Conservation (phyloP, 2,113 vertebrate genomes). For the Aegotheles bennettii region DNA sequence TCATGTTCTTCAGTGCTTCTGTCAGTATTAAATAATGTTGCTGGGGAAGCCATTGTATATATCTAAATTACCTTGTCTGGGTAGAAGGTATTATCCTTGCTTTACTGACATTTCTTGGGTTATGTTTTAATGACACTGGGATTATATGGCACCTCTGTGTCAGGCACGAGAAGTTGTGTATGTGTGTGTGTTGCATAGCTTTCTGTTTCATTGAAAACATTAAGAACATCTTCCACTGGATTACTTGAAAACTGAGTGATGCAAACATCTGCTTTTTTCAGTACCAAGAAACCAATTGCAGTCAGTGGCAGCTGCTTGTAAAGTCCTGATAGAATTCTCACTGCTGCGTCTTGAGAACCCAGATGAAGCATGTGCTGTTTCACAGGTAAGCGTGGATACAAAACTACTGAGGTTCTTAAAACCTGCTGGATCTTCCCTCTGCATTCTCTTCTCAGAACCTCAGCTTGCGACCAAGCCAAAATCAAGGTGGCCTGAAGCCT, state of each 20-base stretch:
- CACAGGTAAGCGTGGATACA: conserved; percentile 91
- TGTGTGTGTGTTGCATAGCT: accelerated
- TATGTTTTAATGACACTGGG: background rate
- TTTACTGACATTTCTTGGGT: background rate
- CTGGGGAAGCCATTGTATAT: background rate
- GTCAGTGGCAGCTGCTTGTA: conserved; percentile 94
- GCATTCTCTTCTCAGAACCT: background rate
- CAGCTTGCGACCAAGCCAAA: background rate
- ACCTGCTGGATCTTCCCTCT: background rate
- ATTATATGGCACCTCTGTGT: background rate
- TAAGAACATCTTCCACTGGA: background rate
- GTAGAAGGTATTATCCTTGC: background rate
- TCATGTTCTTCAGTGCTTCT: background rate
- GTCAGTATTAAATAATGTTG: background rate
- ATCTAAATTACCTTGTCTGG: background rate
- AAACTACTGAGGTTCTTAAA: background rate
- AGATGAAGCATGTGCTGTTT: conserved; percentile 96
- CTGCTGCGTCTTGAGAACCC: conserved; percentile 94
- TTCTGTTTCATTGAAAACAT: background rate
- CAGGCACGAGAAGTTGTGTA: background rate
- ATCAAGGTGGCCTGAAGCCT: background rate
- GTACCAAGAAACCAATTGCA: conserved; percentile 95
- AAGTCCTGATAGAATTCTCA: conserved; percentile 97
- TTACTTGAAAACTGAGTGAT: background rate
- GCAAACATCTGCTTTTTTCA: conserved; percentile 48